A percentile compares a stretch with the other conserved stretches of the same genome.
These are phyloP conservation scores for Boulengeromyrus knoepffleri DNA, from an alignment of 2,113 vertebrate species.

Conservation along the genomic window DNA sequence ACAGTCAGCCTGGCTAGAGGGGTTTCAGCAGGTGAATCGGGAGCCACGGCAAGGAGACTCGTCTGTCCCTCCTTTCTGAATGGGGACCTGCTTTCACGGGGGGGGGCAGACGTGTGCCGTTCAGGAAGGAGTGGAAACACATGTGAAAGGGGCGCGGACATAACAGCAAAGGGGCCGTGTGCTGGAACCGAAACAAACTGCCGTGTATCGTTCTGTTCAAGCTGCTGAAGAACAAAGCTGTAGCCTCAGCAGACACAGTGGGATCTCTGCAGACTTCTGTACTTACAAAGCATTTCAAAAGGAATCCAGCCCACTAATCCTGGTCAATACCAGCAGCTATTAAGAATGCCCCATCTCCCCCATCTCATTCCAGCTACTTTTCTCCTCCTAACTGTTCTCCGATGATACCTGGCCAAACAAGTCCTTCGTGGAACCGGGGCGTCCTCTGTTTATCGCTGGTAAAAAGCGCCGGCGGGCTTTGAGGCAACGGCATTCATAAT, in stretches of 20 bases:
- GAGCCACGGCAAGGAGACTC: neutral
- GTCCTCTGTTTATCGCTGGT: neutral
- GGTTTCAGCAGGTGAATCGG: neutral
- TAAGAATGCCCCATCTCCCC: neutral
- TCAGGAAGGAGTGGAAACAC: neutral
- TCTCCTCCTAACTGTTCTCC: neutral
- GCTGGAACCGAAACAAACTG: neutral
- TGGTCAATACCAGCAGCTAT: neutral
- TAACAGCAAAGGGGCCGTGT: neutral
- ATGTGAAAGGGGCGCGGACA: neutral
- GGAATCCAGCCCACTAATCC: neutral
- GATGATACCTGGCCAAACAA: neutral
- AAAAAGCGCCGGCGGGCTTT: neutral
- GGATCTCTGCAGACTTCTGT: neutral
- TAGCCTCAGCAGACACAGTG: neutral
- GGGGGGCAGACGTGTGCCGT: neutral
- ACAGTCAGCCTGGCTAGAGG: neutral
- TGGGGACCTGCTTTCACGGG: neutral
- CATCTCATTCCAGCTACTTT: neutral
- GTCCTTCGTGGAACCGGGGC: neutral
- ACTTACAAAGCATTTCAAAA: neutral
- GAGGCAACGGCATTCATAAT: constrained; percentile 9
- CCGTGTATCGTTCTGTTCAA: neutral
- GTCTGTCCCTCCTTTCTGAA: neutral
- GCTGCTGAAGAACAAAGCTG: neutral